These are phyloP conservation scores for Neopelma chrysocephalum DNA, from an alignment of 2,797 vertebrate genomes.

Conservation along the genomic window DNA sequence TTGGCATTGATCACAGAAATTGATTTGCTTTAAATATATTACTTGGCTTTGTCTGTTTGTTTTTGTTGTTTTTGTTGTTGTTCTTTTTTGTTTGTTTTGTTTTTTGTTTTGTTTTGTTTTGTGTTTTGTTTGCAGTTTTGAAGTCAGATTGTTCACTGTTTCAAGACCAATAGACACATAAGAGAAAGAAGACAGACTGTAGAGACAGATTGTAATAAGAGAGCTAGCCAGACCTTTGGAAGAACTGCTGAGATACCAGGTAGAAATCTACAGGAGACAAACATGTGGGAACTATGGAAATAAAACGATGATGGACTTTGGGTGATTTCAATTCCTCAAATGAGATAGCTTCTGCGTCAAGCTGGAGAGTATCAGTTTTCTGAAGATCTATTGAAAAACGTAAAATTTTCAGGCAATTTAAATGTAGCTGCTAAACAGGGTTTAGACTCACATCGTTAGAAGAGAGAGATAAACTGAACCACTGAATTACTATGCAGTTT, in stretches of 20 bases:
- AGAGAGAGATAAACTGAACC: neutral
- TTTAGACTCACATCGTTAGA: neutral
- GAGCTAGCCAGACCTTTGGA: neutral
- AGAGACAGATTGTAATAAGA: neutral
- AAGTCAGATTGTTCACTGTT: neutral
- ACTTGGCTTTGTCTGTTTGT: neutral
- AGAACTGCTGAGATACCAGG: neutral
- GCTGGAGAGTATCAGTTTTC: neutral
- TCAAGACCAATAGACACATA: neutral
- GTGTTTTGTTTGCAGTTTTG: neutral
- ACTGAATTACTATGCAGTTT: neutral
- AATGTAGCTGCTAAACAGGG: neutral
- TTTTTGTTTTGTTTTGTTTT: no score
- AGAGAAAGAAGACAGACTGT: neutral
- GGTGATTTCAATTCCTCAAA: neutral
- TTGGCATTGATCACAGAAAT: neutral
- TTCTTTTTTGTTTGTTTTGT: no score
- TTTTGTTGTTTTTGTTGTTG: no score
- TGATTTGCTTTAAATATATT: neutral
- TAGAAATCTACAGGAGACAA: neutral
- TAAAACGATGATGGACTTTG: rapidly evolving
- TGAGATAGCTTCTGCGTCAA: neutral
- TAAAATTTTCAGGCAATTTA: neutral
- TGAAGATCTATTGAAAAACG: neutral
- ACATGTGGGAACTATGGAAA: neutral